phyloP scores from a whole-genome alignment of 2,113 vertebrate genomes.

The Gymnarchus niloticus region DNA sequence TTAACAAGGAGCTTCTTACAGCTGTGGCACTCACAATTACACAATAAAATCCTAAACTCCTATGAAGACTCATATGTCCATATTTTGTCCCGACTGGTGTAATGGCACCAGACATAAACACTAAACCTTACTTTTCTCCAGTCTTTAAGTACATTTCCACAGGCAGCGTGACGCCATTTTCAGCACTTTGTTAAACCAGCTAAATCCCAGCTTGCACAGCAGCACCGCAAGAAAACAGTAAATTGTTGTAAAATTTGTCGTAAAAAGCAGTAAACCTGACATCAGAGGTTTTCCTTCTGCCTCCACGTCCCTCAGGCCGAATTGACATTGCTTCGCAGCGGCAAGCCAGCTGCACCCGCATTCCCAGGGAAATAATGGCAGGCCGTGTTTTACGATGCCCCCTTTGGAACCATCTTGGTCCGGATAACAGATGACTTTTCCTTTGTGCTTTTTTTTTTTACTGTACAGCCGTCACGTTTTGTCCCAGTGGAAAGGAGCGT shows the following conservation, averaged over 20 bases:
- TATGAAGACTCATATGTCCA: background rate
- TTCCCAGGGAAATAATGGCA: background rate
- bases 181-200: conserved; percentile 10
- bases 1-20: background rate
- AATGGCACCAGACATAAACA: background rate
- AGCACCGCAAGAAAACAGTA: conserved; percentile 18
- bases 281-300: conserved; percentile 22
- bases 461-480: background rate
- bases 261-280: conserved; percentile 31
- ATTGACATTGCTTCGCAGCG: background rate
- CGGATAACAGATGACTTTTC: background rate
- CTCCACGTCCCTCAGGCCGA: conserved; percentile 18
- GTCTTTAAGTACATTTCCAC: background rate
- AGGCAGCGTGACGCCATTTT: conserved; percentile 18
- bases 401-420: background rate
- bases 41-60: background rate
- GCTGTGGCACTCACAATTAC: background rate
- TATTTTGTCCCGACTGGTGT: background rate
- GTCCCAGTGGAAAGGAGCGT: background rate
- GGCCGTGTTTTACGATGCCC: background rate
- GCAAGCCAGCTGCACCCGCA: background rate
- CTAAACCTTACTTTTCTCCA: background rate
- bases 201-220: conserved; percentile 16
- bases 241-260: conserved; percentile 23
- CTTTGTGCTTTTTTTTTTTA: background rate